Percentiles rank a stretch among this genome's conserved stretches.
Evolutionary conservation across 2,797 vertebrate genomes (phyloP).

Genomic region (Catharus ustulatus): DNA sequence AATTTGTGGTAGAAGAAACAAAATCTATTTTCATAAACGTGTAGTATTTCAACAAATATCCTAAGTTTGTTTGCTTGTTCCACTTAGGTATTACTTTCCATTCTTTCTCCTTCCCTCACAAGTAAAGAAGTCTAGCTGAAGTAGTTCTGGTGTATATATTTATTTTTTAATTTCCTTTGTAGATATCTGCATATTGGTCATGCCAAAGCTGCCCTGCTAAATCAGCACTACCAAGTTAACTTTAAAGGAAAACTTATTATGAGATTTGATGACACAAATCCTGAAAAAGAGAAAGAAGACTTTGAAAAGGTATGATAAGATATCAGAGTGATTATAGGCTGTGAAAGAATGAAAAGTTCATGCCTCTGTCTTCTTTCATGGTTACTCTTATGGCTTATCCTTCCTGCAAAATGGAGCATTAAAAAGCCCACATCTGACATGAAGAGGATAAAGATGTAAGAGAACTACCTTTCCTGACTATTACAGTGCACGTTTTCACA

Average conservation of each 20-base stretch:
- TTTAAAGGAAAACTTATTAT: constrained; percentile 99
- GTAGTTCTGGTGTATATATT: background rate
- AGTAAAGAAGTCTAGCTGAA: background rate
- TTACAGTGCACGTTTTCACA: background rate
- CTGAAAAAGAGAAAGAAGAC: constrained; percentile 99
- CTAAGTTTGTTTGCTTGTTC: background rate
- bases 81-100: background rate
- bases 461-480: background rate
- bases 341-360: background rate
- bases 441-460: background rate
- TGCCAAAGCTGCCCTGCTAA: constrained; percentile 96
- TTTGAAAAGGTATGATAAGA: constrained; percentile 92
- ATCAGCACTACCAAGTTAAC: constrained; percentile 97
- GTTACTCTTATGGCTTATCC: background rate
- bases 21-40: background rate
- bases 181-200: constrained; percentile 98
- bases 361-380: background rate
- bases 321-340: background rate
- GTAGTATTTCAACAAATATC: background rate
- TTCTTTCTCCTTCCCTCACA: background rate
- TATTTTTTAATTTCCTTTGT: constrained; percentile 47
- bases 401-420: background rate
- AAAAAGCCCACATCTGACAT: background rate
- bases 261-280: constrained; percentile 99
- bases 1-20: background rate